Conservation (phyloP, 2,797 vertebrate genomes). For the Yasuhikotakia modesta region DNA sequence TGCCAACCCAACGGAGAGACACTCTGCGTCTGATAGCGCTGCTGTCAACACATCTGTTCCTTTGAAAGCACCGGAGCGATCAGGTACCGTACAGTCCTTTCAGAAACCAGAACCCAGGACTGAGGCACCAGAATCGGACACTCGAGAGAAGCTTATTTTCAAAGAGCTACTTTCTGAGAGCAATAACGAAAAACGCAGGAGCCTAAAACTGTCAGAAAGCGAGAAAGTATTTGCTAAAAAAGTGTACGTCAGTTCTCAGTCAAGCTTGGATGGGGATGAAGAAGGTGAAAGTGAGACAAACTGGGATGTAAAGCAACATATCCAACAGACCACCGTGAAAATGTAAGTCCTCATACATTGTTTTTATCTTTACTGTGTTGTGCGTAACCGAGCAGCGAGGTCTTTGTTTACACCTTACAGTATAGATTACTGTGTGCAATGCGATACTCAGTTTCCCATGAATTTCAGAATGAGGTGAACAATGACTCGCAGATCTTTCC, state of each 20-base stretch:
- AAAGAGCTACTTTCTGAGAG: slow-evolving; percentile 53
- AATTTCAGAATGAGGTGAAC: slow-evolving; percentile 66
- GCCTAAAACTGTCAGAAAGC: slow-evolving; percentile 71
- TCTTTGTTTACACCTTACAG: slow-evolving; percentile 58
- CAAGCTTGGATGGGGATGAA: slow-evolving; percentile 53
- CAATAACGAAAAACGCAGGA: slow-evolving; percentile 65
- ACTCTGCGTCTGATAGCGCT: slow-evolving; percentile 7
- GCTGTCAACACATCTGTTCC: slow-evolving; percentile 30
- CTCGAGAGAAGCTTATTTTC: slow-evolving; percentile 33
- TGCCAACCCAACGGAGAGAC: slow-evolving; percentile 69
- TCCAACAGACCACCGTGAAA: slow-evolving; percentile 59
- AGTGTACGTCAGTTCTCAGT: slow-evolving; percentile 58
- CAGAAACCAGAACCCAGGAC: slow-evolving; percentile 56
- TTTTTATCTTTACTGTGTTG: slow-evolving; percentile 59
- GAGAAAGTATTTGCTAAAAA: slow-evolving; percentile 65
- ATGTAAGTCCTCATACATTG: slow-evolving; percentile 68
- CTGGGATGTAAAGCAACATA: slow-evolving; percentile 47
- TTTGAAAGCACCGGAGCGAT: slow-evolving; percentile 32
- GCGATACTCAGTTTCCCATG: slow-evolving; percentile 72
- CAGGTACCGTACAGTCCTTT: slow-evolving; percentile 50
- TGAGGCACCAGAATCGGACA: slow-evolving; percentile 47
- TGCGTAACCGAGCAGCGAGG: slow-evolving; percentile 46
- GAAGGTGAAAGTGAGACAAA: slow-evolving; percentile 43
- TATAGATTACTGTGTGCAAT: slow-evolving; percentile 66
- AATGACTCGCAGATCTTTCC: slow-evolving; percentile 59